Evolutionary conservation across 2,888 invertebrate species (phyloP).

Genomic region (Myathropa florea): DNA sequence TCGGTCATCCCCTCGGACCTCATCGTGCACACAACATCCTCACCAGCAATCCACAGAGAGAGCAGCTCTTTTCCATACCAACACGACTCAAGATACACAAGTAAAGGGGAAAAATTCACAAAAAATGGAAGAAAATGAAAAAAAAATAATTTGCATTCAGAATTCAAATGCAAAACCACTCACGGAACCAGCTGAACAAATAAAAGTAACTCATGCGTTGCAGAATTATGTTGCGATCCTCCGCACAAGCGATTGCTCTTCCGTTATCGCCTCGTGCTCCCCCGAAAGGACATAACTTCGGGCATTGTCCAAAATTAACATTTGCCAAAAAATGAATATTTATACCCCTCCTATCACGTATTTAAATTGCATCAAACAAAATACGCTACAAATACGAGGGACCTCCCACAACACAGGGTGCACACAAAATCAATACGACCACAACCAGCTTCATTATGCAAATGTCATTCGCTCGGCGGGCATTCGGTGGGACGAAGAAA

Average conservation of each 20-base stretch:
- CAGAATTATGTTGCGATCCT: conserved; percentile 37
- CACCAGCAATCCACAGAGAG: neutral
- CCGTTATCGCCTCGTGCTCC: neutral
- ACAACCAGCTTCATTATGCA: conserved; percentile 51
- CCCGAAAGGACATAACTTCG: neutral
- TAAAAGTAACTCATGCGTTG: conserved; percentile 12
- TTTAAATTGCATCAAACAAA: conserved; percentile 55
- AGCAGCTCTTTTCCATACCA: neutral
- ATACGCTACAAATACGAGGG: conserved; percentile 46
- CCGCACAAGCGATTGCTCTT: conserved; percentile 7
- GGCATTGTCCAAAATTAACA: conserved; percentile 55
- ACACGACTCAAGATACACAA: neutral
- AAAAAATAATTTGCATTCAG: conserved; percentile 5
- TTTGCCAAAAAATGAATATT: conserved; percentile 62
- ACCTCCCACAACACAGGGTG: conserved; percentile 12
- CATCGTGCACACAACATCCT: too few species aligned
- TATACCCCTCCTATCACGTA: conserved; percentile 41
- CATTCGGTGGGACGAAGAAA: neutral
- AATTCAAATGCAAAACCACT: conserved; percentile 16
- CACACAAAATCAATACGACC: conserved; percentile 48
- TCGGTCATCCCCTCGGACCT: too few species aligned
- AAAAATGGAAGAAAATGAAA: too few species aligned
- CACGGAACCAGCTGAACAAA: conserved; percentile 3
- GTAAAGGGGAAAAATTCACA: neutral
- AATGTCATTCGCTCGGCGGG: conserved; percentile 23